phyloP scores from a whole-genome alignment of 2,797 vertebrate genomes.

The Gallinago stenura region DNA sequence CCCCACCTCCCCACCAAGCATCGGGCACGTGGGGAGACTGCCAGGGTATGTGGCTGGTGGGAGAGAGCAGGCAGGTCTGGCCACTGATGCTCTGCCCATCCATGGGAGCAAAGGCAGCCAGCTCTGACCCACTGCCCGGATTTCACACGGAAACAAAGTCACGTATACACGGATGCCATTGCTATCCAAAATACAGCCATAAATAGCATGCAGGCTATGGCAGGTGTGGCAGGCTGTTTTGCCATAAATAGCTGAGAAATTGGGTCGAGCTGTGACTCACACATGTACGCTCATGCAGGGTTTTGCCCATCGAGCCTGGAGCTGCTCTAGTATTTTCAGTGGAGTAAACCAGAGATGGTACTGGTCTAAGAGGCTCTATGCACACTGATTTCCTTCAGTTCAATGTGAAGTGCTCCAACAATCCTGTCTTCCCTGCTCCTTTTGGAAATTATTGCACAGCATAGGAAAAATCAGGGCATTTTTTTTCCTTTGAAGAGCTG shows the following conservation, averaged over 20 bases:
- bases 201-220: background rate
- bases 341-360: background rate
- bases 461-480: background rate
- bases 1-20: background rate
- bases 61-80: fast-evolving
- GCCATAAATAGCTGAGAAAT: slow-evolving; percentile 43
- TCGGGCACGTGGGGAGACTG: fast-evolving
- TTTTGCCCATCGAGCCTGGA: slow-evolving; percentile 3
- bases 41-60: background rate
- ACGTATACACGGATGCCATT: fast-evolving
- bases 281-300: fast-evolving
- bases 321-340: background rate
- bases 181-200: background rate
- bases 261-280: background rate
- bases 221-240: background rate
- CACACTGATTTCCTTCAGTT: background rate
- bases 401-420: background rate
- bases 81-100: fast-evolving
- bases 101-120: fast-evolving
- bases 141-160: background rate
- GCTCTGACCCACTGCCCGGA: background rate
- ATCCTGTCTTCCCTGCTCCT: background rate
- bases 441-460: background rate
- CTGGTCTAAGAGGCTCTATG: background rate
- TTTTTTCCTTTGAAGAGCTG: background rate